Conservation (phyloP, 2,888 invertebrate genomes). For the Diarsia rubi region DNA sequence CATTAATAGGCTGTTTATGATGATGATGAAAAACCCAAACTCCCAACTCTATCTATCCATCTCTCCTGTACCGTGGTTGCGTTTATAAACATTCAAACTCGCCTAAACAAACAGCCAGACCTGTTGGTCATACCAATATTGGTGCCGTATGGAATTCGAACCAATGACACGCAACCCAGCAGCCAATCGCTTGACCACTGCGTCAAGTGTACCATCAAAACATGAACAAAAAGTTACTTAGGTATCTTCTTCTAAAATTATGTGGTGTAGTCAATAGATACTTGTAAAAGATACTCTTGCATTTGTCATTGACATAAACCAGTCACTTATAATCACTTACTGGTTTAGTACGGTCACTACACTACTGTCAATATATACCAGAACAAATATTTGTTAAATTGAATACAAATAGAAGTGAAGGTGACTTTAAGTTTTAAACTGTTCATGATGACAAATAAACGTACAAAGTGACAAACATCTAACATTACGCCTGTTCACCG, state of each 20-base stretch:
- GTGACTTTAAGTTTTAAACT: slow-evolving; percentile 30
- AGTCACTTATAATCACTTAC: not conserved
- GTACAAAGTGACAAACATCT: not conserved
- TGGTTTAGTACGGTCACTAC: not conserved
- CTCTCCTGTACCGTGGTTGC: too few relatives aligned
- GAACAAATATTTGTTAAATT: slow-evolving; percentile 27
- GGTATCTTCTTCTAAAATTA: not conserved
- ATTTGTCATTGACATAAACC: slow-evolving; percentile 39
- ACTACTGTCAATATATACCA: not conserved
- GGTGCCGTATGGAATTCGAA: too few relatives aligned
- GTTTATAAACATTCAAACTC: too few relatives aligned
- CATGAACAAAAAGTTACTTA: not conserved
- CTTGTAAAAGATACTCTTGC: slow-evolving; percentile 33
- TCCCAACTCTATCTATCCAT: too few relatives aligned
- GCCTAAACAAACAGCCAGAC: too few relatives aligned
- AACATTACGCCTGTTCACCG: too few relatives aligned
- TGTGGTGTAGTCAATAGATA: not conserved
- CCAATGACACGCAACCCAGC: too few relatives aligned
- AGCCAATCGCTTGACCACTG: too few relatives aligned
- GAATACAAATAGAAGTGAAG: slow-evolving; percentile 10
- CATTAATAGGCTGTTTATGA: too few relatives aligned
- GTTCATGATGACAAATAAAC: slow-evolving; percentile 24
- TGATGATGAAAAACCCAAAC: too few relatives aligned
- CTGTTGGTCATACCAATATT: too few relatives aligned
- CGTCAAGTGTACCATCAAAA: not conserved